phyloP scores from a whole-genome alignment of 2,888 invertebrate species.

The Zygogramma bicolorata region DNA sequence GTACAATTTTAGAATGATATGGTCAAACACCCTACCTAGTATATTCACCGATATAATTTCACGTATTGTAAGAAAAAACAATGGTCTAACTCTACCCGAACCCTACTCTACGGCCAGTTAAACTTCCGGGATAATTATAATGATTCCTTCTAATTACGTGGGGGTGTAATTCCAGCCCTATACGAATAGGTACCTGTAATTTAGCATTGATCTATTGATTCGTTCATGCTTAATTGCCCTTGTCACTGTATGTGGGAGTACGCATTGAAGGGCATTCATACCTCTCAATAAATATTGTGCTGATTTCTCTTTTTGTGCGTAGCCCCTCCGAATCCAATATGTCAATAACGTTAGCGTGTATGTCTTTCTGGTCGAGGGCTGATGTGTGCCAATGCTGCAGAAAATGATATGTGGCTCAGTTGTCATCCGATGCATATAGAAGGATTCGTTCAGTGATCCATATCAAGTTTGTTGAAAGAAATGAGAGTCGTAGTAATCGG shows the following conservation, averaged over 20 bases:
- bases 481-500: too few species aligned
- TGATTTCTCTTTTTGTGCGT: background rate
- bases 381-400: background rate
- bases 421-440: too few species aligned
- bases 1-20: too few species aligned
- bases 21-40: background rate
- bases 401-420: background rate
- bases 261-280: slow-evolving; percentile 12
- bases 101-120: slow-evolving; percentile 7
- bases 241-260: slow-evolving; percentile 45
- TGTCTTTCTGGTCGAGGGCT: background rate
- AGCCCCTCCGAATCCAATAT: background rate
- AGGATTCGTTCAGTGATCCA: too few species aligned
- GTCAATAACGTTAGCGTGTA: slow-evolving; percentile 8
- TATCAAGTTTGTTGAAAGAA: too few species aligned
- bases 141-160: slow-evolving; percentile 41
- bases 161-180: slow-evolving; percentile 41
- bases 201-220: slow-evolving; percentile 48
- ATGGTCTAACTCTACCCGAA: background rate
- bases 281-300: slow-evolving; percentile 9
- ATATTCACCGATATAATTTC: background rate
- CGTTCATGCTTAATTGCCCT: slow-evolving; percentile 41
- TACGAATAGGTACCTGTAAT: slow-evolving; percentile 44
- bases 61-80: slow-evolving; percentile 13
- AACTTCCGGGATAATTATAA: slow-evolving; percentile 40